phyloP scores from a whole-genome alignment of 2,888 invertebrate genomes.

The Chaetogeoica ovagalla region DNA sequence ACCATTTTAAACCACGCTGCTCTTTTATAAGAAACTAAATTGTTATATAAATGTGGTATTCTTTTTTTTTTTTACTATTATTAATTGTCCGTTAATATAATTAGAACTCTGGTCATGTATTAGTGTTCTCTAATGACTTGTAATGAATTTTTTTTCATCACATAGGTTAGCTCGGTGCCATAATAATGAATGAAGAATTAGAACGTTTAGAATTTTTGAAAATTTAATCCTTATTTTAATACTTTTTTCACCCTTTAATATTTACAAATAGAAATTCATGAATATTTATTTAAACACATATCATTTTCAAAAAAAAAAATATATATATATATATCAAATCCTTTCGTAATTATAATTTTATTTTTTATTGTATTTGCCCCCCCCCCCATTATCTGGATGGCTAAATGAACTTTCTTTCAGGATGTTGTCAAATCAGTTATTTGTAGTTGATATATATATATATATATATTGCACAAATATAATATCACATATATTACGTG shows the following conservation, averaged over 20 bases:
- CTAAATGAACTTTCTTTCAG: conserved; percentile 11
- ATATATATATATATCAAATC: conserved; percentile 26
- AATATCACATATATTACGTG: neutral
- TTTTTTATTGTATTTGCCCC: conserved; percentile 8
- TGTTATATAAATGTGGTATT: conserved; percentile 2
- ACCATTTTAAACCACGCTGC: conserved; percentile 5
- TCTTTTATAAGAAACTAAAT: neutral
- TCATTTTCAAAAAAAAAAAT: conserved; percentile 26
- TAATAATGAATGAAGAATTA: conserved; percentile 8
- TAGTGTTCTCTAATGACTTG: neutral
- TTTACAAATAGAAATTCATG: neutral
- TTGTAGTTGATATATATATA: neutral
- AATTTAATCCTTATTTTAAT: conserved; percentile 6
- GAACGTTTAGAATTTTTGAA: neutral
- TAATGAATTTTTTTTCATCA: neutral
- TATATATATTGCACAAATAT: neutral
- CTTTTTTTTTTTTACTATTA: neutral
- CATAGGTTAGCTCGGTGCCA: conserved; percentile 39
- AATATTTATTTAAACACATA: conserved; percentile 38
- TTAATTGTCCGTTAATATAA: neutral
- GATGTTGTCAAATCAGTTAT: conserved; percentile 4
- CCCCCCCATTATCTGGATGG: neutral
- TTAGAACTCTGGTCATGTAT: conserved; percentile 15
- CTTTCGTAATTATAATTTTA: conserved; percentile 36
- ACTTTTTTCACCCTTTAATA: conserved; percentile 2